These are phyloP conservation scores for Hirtodrosophila duncani DNA, from an alignment of 2,888 invertebrate species.

Conservation along the genomic window DNA sequence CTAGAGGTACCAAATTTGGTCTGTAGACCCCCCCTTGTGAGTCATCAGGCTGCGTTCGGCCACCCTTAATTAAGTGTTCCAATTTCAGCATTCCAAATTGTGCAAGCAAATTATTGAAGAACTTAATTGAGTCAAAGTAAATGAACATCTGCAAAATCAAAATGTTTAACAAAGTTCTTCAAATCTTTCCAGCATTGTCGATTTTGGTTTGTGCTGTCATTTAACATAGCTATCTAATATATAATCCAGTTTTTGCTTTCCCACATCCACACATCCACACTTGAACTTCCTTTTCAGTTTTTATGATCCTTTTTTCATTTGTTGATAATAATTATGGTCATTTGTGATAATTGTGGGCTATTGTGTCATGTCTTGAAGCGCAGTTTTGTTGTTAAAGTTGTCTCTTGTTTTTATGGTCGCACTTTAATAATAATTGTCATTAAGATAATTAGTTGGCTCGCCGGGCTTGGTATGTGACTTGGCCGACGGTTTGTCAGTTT, in stretches of 20 bases:
- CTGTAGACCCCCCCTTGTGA: no score
- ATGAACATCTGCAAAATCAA: no score
- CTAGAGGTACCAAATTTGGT: no score
- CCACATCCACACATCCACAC: not conserved
- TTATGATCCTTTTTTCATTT: conserved; percentile 56
- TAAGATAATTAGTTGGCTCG: conserved; percentile 66
- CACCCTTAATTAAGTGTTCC: no score
- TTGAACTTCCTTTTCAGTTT: conserved; percentile 19
- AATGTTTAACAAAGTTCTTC: no score
- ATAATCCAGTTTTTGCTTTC: conserved; percentile 10
- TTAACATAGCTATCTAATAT: conserved; percentile 28
- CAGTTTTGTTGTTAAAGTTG: conserved; percentile 10
- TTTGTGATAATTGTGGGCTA: conserved; percentile 71
- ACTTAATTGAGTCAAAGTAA: no score
- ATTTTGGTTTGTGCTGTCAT: conserved; percentile 39
- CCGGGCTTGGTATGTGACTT: conserved; percentile 40
- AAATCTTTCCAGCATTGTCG: conserved; percentile 11
- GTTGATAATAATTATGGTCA: conserved; percentile 73
- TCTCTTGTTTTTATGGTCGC: conserved; percentile 27
- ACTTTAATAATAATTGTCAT: conserved; percentile 68
- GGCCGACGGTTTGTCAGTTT: conserved; percentile 49
- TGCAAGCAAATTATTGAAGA: no score
- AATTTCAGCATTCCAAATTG: no score
- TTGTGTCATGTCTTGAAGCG: conserved; percentile 48
- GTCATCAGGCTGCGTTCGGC: no score